Evolutionary conservation across 2,888 invertebrate genomes (phyloP), one percentile per base, ranked within the genome.

Genomic region (Mechanitis messenoides): DNA sequence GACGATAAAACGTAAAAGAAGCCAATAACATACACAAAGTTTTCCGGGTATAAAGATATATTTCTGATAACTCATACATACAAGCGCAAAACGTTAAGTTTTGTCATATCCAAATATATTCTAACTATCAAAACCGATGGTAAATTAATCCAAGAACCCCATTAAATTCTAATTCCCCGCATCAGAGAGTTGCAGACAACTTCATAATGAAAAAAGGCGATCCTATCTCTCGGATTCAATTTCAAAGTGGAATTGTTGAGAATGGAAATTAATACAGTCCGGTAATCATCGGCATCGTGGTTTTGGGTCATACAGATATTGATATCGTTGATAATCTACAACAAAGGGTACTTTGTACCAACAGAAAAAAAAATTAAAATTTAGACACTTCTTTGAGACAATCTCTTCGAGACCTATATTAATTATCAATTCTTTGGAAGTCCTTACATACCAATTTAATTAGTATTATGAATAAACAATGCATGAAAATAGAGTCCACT

Each of bases 81-180:
- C 20, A 50, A 50, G 7, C 3, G 7, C 4, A 31, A 31, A 50
- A 31, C 28, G 31, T 31, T 9, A 31, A 50, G 3, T 50, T 9
- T 31, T 1, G 28, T 9, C 9, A 28, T 9, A 31, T 9, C 11
- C 31, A 31, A 50, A 31, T 50, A 28, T 50, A 42, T 42, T 9
- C 42, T 9, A 31, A 50, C 31, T 50, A 50, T 50, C 28, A 50
- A 2, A 50, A 50, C 4, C 7, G 42, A 11, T 31, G 50, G 31
- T 50, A 58, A 67, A 77, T 73, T 72, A 69, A 69, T 68, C 67
- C 75, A 76, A 75, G 75, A 66, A 69, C 66, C 63, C 68, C 53
- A 65, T 68, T 68, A 66, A 58, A 56, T 56, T 59, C 60, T 64
- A 66, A 68, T 69, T 66, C 65, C 54, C 35, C 64, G 65, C 59